These are phyloP conservation scores for Sclerodermus sp. DNA, from an alignment of 2,888 invertebrate species.

Conservation along the genomic window DNA sequence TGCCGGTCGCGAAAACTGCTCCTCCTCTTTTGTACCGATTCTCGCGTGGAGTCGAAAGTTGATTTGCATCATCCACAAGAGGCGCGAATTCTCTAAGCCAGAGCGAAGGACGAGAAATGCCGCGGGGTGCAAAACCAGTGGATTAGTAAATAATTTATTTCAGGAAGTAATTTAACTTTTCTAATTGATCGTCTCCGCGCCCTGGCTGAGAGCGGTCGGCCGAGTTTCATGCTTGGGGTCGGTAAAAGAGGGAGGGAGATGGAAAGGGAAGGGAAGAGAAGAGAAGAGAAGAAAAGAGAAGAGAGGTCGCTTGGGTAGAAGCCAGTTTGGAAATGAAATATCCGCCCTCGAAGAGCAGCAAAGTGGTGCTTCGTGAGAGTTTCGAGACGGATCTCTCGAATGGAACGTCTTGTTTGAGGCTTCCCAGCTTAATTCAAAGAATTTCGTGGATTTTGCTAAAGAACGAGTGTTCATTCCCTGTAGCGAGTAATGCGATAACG, in stretches of 20 bases:
- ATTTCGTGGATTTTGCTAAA: too few relatives aligned
- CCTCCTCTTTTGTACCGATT: too few relatives aligned
- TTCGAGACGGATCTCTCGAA: constrained; percentile 23
- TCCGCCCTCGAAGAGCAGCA: constrained; percentile 14
- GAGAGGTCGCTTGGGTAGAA: constrained; percentile 4
- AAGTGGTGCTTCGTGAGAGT: constrained; percentile 28
- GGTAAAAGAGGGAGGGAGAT: constrained; percentile 5
- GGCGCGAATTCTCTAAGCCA: too few relatives aligned
- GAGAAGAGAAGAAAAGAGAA: constrained; percentile 7
- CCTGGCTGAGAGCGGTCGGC: constrained; percentile 2
- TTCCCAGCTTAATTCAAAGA: too few relatives aligned
- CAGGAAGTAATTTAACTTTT: constrained; percentile 49
- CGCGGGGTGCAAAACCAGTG: constrained; percentile 11
- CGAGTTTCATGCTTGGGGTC: constrained; percentile 12
- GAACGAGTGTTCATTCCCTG: too few relatives aligned
- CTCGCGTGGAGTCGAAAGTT: too few relatives aligned
- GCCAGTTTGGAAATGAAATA: constrained; percentile 32
- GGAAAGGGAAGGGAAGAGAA: not conserved
- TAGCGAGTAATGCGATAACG: too few relatives aligned
- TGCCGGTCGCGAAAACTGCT: too few relatives aligned
- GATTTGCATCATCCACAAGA: too few relatives aligned
- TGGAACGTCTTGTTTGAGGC: too few relatives aligned
- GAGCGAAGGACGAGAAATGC: too few relatives aligned
- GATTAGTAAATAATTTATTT: constrained; percentile 47
- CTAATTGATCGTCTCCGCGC: constrained; percentile 41